phyloP scores from a whole-genome alignment of 2,888 invertebrate species.

The Volucella inanis region DNA sequence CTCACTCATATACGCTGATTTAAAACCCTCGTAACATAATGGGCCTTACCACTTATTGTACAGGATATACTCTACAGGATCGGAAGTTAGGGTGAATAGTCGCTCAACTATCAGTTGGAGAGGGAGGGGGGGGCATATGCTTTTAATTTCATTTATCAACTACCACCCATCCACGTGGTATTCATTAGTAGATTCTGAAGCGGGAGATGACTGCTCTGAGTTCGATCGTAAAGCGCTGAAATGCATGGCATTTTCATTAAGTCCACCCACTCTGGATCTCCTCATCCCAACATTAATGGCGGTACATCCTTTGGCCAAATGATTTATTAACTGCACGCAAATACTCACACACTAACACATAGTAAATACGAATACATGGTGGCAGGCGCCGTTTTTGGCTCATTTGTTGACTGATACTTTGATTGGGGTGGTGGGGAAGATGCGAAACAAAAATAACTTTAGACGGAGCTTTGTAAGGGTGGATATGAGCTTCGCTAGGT shows the following conservation, averaged over 20 bases:
- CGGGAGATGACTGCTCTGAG: neutral
- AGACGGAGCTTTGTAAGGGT: neutral
- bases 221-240: conserved; percentile 3
- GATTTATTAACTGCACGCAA: conserved; percentile 44
- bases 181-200: neutral
- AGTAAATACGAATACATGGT: conserved; percentile 1
- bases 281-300: conserved; percentile 3
- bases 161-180: neutral
- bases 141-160: too few relatives aligned
- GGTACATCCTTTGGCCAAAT: conserved; percentile 35
- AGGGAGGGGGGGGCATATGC: too few relatives aligned
- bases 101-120: neutral
- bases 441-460: neutral
- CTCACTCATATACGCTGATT: conserved; percentile 26
- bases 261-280: conserved; percentile 3
- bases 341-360: neutral
- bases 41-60: neutral
- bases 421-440: neutral
- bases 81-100: neutral
- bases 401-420: conserved; percentile 33
- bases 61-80: neutral
- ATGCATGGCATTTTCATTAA: conserved; percentile 19
- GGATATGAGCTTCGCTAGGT: neutral
- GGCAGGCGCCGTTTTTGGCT: conserved; percentile 21
- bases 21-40: conserved; percentile 20